These are phyloP conservation scores for Biston betularia DNA, from an alignment of 2,888 invertebrate species.

Conservation along the genomic window DNA sequence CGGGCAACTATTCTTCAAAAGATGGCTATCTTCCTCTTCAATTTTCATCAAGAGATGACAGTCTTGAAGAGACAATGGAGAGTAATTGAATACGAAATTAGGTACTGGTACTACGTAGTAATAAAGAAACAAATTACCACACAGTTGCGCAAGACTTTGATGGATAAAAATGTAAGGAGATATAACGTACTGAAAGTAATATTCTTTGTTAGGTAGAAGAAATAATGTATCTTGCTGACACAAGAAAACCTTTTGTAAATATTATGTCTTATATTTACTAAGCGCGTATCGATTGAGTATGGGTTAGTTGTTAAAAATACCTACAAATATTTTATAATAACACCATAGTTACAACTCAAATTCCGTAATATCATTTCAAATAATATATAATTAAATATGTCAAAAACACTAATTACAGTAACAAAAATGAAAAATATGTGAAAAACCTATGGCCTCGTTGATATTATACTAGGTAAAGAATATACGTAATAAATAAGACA, in stretches of 20 bases:
- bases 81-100: constrained; percentile 14
- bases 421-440: no score
- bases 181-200: constrained; percentile 16
- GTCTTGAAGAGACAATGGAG: constrained; percentile 5
- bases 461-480: not conserved
- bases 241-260: constrained; percentile 1
- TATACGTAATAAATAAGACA: not conserved
- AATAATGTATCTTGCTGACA: constrained; percentile 11
- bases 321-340: not conserved
- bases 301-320: not conserved
- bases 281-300: constrained; percentile 1
- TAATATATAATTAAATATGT: no score
- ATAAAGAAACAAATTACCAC: constrained; percentile 16
- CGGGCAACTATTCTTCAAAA: constrained; percentile 1
- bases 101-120: constrained; percentile 7
- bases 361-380: no score
- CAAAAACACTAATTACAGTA: no score
- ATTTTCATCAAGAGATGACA: constrained; percentile 7
- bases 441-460: no score
- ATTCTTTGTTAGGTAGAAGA: constrained; percentile 8
- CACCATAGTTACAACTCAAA: no score
- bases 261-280: constrained; percentile 6
- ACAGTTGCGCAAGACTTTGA: constrained; percentile 16
- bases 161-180: constrained; percentile 21
- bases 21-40: constrained; percentile 7